phyloP scores from a whole-genome alignment of 2,888 invertebrate genomes.

The Leptinotarsa tumamoca region DNA sequence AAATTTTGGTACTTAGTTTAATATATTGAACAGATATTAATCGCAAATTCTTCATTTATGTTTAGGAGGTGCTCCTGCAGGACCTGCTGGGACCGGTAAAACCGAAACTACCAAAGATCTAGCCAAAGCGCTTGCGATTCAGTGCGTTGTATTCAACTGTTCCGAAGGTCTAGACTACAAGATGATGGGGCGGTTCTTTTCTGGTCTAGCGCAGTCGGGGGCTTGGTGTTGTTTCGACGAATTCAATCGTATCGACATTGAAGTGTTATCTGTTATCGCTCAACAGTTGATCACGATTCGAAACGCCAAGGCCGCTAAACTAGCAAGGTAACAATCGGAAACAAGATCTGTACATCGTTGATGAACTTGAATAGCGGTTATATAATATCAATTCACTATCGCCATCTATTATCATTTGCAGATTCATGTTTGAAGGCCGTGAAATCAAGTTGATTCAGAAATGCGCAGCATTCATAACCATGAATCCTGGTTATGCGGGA shows the following conservation, averaged over 20 bases:
- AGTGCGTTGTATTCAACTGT: conserved; percentile 93
- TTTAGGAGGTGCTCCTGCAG: conserved; percentile 87
- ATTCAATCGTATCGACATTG: conserved; percentile 91
- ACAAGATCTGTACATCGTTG: no score
- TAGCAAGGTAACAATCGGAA: conserved; percentile 64
- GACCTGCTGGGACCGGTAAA: conserved; percentile 90
- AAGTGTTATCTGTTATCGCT: conserved; percentile 90
- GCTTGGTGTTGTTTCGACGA: conserved; percentile 96
- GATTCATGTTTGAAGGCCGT: conserved; percentile 91
- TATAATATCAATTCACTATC: not conserved
- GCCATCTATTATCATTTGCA: conserved; percentile 55
- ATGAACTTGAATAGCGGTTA: not conserved
- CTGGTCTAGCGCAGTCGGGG: conserved; percentile 89
- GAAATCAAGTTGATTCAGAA: conserved; percentile 85
- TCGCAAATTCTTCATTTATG: conserved; percentile 6
- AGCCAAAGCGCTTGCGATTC: conserved; percentile 87
- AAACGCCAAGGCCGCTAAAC: conserved; percentile 82
- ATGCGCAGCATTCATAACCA: conserved; percentile 90
- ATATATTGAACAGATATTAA: no score
- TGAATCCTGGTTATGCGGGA: conserved; percentile 94
- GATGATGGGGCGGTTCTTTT: conserved; percentile 93
- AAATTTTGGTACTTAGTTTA: no score
- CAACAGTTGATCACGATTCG: conserved; percentile 90
- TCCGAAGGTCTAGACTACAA: conserved; percentile 82
- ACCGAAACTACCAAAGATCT: conserved; percentile 93